Evolutionary conservation across 2,113 vertebrate species (phyloP).

Genomic region (Machaerirhynchus nigripectus): DNA sequence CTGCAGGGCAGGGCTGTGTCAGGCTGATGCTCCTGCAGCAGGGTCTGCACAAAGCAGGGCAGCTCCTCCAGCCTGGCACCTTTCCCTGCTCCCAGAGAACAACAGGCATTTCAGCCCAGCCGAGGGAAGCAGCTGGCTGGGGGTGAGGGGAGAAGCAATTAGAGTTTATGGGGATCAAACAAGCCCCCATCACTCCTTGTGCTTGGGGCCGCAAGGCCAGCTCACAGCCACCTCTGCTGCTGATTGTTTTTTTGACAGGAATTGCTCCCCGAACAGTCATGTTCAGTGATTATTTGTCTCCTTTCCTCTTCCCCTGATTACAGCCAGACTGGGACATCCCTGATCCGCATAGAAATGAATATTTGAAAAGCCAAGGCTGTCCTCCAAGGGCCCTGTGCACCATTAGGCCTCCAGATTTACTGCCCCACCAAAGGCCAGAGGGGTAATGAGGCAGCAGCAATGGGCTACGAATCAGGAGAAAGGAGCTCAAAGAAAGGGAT

Average conservation of each 20-base stretch:
- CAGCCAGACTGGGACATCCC: constrained; percentile 47
- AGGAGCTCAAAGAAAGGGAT: neutral
- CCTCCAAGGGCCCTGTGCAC: constrained; percentile 25
- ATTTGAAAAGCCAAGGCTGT: constrained; percentile 40
- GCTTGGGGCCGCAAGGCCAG: constrained; percentile 7
- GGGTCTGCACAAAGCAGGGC: neutral
- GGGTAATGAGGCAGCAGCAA: constrained; percentile 22
- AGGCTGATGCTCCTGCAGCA: neutral
- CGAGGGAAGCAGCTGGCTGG: constrained; percentile 33
- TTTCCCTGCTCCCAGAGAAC: neutral
- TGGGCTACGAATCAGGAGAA: neutral
- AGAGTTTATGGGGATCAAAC: neutral
- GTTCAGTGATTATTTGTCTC: constrained; percentile 54
- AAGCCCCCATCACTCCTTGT: constrained; percentile 3
- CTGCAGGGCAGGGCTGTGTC: neutral
- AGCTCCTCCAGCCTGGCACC: neutral
- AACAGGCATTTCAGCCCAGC: neutral
- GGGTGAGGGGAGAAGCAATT: constrained; percentile 23
- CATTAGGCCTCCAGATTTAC: constrained; percentile 56
- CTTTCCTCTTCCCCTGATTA: constrained; percentile 37
- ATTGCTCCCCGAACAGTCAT: constrained; percentile 46
- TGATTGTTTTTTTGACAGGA: constrained; percentile 45
- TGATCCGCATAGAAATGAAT: constrained; percentile 69
- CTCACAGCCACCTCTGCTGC: constrained; percentile 6
- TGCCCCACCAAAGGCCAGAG: neutral